Base-by-base conservation (phyloP, 1,140 invertebrate species). In the Bombus terrestris region DNA sequence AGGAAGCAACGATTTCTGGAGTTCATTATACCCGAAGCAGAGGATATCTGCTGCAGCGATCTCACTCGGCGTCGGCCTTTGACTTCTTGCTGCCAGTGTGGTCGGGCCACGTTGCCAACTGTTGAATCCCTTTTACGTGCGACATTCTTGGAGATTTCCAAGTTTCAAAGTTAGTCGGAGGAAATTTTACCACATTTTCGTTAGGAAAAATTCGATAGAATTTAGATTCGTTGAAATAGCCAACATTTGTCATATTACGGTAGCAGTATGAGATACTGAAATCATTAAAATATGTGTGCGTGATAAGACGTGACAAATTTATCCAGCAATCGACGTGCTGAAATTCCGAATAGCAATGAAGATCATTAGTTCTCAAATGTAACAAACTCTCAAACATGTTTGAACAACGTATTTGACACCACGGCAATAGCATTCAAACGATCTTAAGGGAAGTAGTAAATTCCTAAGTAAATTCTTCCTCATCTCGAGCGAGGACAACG, bases 31-130 rank as follows among this genome's bases (percentile, higher is more conserved):
- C 86, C 77, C 88, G 74, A 81, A 71, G 59, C 72, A 77, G 77
- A 80, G 73, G 85, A 85, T 92, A 92, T 92, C 91, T 89, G 73
- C 85, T 78, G 87, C 84, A 81, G 86, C 83, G 82, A 92, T 92
- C 91, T 91, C 53, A 3, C 28, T 18, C 9, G 2, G 47, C 35
- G 78, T 18, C 75, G 84, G 85, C 80, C 80, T 86, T 71, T 84
- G 89, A 83, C 86, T 87, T 76, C 74, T 85, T 62, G 83, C 85
- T 87, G 83, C 86, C 77, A 77, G 81, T 85, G 77, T 62, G 43
- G 64, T 83, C 53, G 28, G 69, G 69, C 86, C 76, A 69, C 68
- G 81, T 59, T 84, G 64, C 75, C 66, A 32, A 75, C 74, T 57
- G 81, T 83, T 83, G 75, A 37, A 78, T 53, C 68, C 37, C 35